Evolutionary conservation across 2,888 invertebrate genomes (phyloP).

Genomic region (Ormyrus pomaceus): DNA sequence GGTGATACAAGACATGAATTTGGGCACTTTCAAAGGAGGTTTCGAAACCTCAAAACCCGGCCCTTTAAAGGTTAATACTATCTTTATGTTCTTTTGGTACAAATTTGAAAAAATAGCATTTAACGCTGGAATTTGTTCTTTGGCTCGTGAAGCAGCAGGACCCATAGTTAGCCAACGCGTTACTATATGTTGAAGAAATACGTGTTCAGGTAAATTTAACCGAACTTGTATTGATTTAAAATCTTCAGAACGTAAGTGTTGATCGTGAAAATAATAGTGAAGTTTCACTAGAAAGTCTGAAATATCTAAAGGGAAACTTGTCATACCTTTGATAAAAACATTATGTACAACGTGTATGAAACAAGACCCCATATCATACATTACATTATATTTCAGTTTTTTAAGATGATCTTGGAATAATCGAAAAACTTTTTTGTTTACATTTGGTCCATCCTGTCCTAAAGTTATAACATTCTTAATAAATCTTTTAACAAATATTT

Average conservation of each 20-base stretch:
- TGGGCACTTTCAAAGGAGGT: no score
- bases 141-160: constrained; percentile 39
- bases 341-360: constrained; percentile 52
- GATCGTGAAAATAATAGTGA: constrained; percentile 47
- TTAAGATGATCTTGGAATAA: constrained; percentile 45
- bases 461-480: constrained; percentile 43
- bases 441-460: constrained; percentile 42
- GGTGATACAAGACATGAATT: no score
- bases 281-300: constrained; percentile 42
- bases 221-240: constrained; percentile 42
- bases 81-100: constrained; percentile 32
- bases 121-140: constrained; percentile 47
- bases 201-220: constrained; percentile 40
- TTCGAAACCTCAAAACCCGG: no score
- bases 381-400: constrained; percentile 9
- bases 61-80: no score
- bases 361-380: constrained; percentile 46
- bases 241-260: constrained; percentile 32
- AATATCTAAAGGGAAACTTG: constrained; percentile 32
- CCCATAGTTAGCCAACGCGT: constrained; percentile 47
- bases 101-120: constrained; percentile 38
- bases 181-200: constrained; percentile 44
- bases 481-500: no score
- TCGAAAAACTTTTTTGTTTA: constrained; percentile 40
- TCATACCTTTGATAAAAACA: constrained; percentile 47